Percentiles rank a stretch among this genome's conserved stretches.
phyloP scores from a whole-genome alignment of 2,888 invertebrate genomes.

The Lydus trimaculatus region DNA sequence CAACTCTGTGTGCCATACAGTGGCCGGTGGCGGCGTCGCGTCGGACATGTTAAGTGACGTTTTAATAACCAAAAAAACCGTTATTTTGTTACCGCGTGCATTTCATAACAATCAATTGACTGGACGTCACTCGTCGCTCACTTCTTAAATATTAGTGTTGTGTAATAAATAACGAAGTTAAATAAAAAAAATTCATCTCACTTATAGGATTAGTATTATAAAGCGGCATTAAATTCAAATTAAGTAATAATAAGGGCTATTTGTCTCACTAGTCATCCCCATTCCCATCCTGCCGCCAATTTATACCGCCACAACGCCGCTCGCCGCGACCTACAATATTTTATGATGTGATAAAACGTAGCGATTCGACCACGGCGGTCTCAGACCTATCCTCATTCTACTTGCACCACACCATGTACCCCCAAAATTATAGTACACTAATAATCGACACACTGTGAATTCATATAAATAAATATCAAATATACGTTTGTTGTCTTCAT shows the following conservation, averaged over 20 bases:
- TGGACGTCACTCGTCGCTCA: conserved; percentile 53
- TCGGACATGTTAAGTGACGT: conserved; percentile 40
- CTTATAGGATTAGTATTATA: conserved; percentile 46
- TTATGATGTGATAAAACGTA: conserved; percentile 57
- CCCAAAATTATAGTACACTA: conserved; percentile 57
- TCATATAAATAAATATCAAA: conserved; percentile 59
- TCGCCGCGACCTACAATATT: conserved; percentile 54
- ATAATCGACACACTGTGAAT: conserved; percentile 60
- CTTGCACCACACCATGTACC: conserved; percentile 58
- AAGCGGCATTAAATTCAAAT: conserved; percentile 29
- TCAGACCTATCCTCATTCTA: conserved; percentile 48
- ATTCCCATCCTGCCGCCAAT: conserved; percentile 29
- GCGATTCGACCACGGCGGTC: conserved; percentile 53
- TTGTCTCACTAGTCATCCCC: conserved; percentile 43
- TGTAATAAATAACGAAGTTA: conserved; percentile 55
- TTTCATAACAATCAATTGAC: conserved; percentile 50
- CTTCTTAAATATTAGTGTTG: conserved; percentile 57
- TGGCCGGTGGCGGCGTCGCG: conserved; percentile 36
- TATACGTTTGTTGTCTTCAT: conserved; percentile 54
- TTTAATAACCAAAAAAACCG: conserved; percentile 36
- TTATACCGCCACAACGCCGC: conserved; percentile 39
- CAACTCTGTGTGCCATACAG: conserved; percentile 17
- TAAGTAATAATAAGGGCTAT: conserved; percentile 43
- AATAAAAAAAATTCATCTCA: conserved; percentile 55
- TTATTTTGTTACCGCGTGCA: conserved; percentile 50